Percentiles rank a stretch among this genome's conserved stretches.
Conservation (phyloP, 1,140 invertebrate species). For the Onthophagus taurus region DNA sequence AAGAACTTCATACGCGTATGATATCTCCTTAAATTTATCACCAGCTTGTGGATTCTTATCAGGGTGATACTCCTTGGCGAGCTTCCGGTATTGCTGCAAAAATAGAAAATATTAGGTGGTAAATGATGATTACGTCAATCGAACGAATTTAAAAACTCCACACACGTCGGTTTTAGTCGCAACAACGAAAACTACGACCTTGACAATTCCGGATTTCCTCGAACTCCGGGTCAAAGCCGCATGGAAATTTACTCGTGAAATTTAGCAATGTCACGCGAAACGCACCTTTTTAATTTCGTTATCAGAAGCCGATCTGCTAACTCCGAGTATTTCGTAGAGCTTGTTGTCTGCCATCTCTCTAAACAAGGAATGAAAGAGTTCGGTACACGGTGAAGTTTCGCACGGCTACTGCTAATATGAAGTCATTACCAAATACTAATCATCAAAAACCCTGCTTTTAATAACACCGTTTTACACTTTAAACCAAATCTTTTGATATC, state of each 20-base stretch:
- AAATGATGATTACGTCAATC: neutral
- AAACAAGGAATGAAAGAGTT: conserved; percentile 36
- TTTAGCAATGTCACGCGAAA: no score
- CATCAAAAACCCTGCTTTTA: no score
- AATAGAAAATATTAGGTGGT: neutral
- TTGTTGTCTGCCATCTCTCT: conserved; percentile 59
- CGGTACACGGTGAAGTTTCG: conserved; percentile 10
- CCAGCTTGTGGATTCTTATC: conserved; percentile 78
- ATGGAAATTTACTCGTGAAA: no score
- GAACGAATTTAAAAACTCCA: no score
- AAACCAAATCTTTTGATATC: no score
- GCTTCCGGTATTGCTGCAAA: conserved; percentile 65
- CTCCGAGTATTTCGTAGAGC: conserved; percentile 75
- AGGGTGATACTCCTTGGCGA: conserved; percentile 82
- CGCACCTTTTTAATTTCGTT: conserved; percentile 80
- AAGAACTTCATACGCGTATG: conserved; percentile 77
- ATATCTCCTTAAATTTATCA: conserved; percentile 83
- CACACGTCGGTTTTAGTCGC: no score
- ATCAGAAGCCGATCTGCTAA: conserved; percentile 62
- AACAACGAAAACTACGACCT: no score
- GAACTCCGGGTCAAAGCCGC: no score
- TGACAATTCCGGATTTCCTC: no score
- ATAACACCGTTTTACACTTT: no score
- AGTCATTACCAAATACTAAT: no score
- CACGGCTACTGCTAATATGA: no score